Evolutionary conservation across 2,113 vertebrate genomes (phyloP).

Genomic region (Lonchura striata): DNA sequence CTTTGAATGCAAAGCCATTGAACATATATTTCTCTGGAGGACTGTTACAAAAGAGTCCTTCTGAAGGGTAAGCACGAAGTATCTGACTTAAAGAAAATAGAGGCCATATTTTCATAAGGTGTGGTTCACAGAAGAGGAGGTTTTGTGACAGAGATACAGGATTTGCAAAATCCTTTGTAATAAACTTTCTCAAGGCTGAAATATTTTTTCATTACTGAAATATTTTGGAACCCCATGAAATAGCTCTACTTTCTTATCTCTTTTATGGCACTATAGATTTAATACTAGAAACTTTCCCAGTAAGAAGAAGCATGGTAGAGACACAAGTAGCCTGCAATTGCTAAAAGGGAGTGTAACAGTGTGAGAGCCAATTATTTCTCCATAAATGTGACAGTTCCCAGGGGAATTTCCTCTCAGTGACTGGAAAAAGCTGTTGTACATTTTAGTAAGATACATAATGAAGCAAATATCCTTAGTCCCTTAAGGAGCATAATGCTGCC

Average conservation of each 20-base stretch:
- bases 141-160: not conserved
- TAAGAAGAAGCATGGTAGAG: not conserved
- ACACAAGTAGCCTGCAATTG: not conserved
- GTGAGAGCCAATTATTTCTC: not conserved
- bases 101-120: not conserved
- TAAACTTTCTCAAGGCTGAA: not conserved
- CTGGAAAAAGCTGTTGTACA: not conserved
- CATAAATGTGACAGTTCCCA: not conserved
- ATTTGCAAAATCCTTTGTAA: not conserved
- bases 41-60: not conserved
- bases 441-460: not conserved
- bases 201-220: not conserved
- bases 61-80: not conserved
- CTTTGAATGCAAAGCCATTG: not conserved
- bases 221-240: not conserved
- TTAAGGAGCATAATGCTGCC: not conserved
- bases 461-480: not conserved
- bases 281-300: not conserved
- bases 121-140: not conserved
- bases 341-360: not conserved
- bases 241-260: not conserved
- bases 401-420: not conserved
- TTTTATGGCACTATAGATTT: not conserved
- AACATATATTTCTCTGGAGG: not conserved
- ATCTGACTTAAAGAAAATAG: not conserved